Conservation (phyloP, 2,888 invertebrate genomes). For the Empis stercorea region DNA sequence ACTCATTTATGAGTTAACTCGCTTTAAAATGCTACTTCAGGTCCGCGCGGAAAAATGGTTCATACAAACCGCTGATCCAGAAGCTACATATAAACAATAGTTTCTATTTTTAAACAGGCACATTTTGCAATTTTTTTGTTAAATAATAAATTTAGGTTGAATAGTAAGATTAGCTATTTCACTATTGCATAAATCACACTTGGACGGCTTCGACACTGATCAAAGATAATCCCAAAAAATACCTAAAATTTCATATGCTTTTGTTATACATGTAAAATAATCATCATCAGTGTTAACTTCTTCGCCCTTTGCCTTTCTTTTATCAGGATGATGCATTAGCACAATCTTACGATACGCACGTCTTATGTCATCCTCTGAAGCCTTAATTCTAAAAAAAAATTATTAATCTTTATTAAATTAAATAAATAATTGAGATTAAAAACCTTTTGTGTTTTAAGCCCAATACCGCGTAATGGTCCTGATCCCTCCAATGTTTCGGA, state of each 20-base stretch:
- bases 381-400: conserved; percentile 54
- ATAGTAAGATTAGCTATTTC: too few species aligned
- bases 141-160: too few species aligned
- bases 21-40: too few species aligned
- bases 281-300: conserved; percentile 82
- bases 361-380: conserved; percentile 87
- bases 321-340: conserved; percentile 95
- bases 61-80: too few species aligned
- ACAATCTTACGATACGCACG: conserved; percentile 84
- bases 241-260: conserved; percentile 85
- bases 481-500: conserved; percentile 95
- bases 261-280: conserved; percentile 97
- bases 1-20: too few species aligned
- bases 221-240: too few species aligned
- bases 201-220: too few species aligned
- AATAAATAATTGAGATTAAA: background rate
- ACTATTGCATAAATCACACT: too few species aligned
- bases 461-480: conserved; percentile 93
- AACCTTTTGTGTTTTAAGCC: conserved; percentile 59
- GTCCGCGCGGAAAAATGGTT: too few species aligned
- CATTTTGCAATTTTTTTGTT: too few species aligned
- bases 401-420: background rate
- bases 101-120: too few species aligned
- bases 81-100: too few species aligned
- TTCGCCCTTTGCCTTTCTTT: conserved; percentile 82